A percentile compares a stretch with the other conserved stretches of the same genome.
Conservation (phyloP, 2,888 invertebrate genomes). For the Andrena chrysosceles region DNA sequence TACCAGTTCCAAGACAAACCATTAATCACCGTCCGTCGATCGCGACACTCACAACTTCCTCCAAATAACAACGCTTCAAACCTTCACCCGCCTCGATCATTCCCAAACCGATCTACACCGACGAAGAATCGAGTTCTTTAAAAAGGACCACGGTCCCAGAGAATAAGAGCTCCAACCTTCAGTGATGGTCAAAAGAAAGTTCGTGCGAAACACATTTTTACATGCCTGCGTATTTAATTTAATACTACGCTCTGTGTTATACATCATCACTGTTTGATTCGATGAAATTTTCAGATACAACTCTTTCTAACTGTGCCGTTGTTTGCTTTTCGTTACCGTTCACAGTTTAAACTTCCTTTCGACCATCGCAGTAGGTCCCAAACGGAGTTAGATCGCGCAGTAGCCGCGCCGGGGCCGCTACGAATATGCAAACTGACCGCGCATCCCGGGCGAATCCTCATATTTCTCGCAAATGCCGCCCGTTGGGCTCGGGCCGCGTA, state of each 20-base stretch:
- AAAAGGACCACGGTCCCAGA: neutral
- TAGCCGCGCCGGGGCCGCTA: neutral
- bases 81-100: neutral
- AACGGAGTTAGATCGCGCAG: no score
- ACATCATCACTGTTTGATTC: no score
- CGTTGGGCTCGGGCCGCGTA: conserved; percentile 80
- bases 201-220: no score
- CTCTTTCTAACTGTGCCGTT: no score
- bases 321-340: no score
- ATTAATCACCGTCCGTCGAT: conserved; percentile 22
- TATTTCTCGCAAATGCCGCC: conserved; percentile 80
- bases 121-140: neutral
- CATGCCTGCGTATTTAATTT: no score
- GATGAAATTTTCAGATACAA: no score
- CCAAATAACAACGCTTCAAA: neutral
- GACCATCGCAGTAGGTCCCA: no score
- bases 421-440: conserved; percentile 79
- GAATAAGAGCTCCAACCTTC: no score
- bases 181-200: no score
- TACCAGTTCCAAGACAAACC: neutral
- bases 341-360: no score
- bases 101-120: neutral
- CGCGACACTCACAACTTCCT: conserved; percentile 33
- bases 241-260: no score
- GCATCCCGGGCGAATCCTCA: conserved; percentile 84